These are phyloP conservation scores for Cylindroiulus punctatus DNA, from an alignment of 2,888 invertebrate species.

Conservation along the genomic window DNA sequence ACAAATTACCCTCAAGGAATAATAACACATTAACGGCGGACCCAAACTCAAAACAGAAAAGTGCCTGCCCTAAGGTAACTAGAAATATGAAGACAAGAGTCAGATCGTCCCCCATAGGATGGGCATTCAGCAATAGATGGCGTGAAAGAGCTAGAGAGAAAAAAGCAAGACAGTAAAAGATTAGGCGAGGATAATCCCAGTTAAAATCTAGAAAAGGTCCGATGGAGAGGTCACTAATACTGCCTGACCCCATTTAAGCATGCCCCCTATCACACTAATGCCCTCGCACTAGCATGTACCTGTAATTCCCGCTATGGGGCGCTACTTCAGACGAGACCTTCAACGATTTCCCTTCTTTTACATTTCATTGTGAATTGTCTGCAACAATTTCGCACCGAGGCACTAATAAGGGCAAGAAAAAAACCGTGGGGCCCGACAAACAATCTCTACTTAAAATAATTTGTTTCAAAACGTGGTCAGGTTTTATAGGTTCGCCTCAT, in stretches of 20 bases:
- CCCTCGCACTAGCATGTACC: not conserved
- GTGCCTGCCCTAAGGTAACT: constrained; percentile 31
- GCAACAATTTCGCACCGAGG: constrained; percentile 30
- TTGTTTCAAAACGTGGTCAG: not conserved
- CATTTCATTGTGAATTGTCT: not conserved
- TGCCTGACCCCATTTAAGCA: constrained; percentile 4
- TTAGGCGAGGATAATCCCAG: not conserved
- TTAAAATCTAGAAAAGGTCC: constrained; percentile 40
- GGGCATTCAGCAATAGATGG: not conserved
- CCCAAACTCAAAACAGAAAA: not conserved
- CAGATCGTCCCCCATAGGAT: not conserved
- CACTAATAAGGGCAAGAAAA: constrained; percentile 34
- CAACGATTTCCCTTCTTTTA: not conserved
- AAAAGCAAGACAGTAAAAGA: not conserved
- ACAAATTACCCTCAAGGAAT: not conserved
- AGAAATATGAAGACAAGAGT: not conserved
- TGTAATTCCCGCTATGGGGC: constrained; percentile 22
- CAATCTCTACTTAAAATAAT: constrained; percentile 19
- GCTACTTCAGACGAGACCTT: not conserved
- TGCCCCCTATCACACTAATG: constrained; percentile 24
- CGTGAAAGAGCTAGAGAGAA: not conserved
- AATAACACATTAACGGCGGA: constrained; percentile 21
- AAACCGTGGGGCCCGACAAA: constrained; percentile 6
- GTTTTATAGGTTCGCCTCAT: constrained; percentile 4
- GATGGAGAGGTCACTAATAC: not conserved